Evolutionary conservation across 2,113 vertebrate species (phyloP).

Genomic region (Poeciliopsis occidentalis): DNA sequence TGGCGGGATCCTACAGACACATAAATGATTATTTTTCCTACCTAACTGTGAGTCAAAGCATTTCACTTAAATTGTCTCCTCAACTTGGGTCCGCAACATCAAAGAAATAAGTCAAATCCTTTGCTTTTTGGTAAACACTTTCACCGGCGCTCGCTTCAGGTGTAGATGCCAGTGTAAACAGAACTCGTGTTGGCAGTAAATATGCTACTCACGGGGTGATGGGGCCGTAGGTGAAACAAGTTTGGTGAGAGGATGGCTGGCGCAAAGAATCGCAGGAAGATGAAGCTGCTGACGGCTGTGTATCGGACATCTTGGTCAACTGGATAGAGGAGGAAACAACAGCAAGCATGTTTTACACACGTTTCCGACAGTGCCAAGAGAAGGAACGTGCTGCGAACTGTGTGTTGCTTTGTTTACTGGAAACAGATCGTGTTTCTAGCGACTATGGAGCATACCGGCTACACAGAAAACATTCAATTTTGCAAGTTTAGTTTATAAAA

Average conservation of each 20-base stretch:
- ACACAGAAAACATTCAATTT: background rate
- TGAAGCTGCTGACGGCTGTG: slow-evolving; percentile 97
- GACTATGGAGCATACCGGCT: background rate
- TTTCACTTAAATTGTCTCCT: background rate
- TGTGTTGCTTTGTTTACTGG: background rate
- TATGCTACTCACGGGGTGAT: slow-evolving; percentile 89
- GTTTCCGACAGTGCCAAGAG: too few species aligned
- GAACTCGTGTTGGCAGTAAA: background rate
- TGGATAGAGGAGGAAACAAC: slow-evolving; percentile 52
- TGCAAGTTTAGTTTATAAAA: too few species aligned
- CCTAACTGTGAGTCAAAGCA: background rate
- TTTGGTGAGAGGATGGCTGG: slow-evolving; percentile 98
- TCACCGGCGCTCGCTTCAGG: background rate
- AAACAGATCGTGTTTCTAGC: background rate
- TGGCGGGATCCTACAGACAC: slow-evolving; percentile 87
- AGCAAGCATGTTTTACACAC: background rate
- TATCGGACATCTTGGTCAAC: slow-evolving; percentile 94
- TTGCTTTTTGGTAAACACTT: background rate
- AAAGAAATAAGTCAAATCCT: background rate
- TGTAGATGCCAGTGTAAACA: background rate
- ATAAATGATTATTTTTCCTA: background rate
- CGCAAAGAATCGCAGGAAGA: slow-evolving; percentile 97
- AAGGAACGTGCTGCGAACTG: background rate
- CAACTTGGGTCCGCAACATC: background rate
- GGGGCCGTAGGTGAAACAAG: slow-evolving; percentile 93